Base-by-base conservation (phyloP, 2,888 invertebrate species). In the Melanotus villosus region DNA sequence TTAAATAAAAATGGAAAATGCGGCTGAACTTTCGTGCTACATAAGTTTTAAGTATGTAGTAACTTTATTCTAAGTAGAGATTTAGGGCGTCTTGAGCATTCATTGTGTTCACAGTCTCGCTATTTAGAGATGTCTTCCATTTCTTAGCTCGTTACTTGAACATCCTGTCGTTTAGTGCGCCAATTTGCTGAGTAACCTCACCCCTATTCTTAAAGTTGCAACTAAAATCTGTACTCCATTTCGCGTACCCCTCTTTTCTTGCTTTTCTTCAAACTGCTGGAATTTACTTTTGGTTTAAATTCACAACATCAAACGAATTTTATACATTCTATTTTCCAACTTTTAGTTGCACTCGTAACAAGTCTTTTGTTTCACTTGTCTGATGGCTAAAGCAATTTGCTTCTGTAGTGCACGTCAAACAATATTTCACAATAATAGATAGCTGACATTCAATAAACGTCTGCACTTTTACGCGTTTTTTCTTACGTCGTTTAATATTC, bases 171-270 rank as follows among this genome's bases (percentile, higher is more conserved):
- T 80, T 82, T 81, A 80, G 80, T 80, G 76, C 78, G 75, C 80
- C 80, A 82, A 83, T 83, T 83, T 82, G 81, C 80, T 78, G 79
- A 80, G 79, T 80, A 77, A 75, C 77, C 76, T 76, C 74, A 62
- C 70, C 70, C n/a, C 69, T 54, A 60, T 54, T 62, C 56, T 34
- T 67, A 54, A 67, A 65, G 47, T 67, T 64, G 19, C 36, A 58
- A 59, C 67, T 58, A 23, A 58, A 70, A 70, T 65, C 65, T 59
- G 65, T 63, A 66, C 50, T 54, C 56, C 43, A 47, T 64, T 47
- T 41, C 12, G n/a, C 6, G 10, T 21, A 14, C 41, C 41, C 30
- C 41, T 47, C 32, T 32, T 43, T 16, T 23, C 64, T 50, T 41
- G 38, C 38, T 38, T 16, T 45, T 12, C 1, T 47, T n/a, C 12